Conservation (phyloP, 2,888 invertebrate species). For the Rhamphomyia laevipes region DNA sequence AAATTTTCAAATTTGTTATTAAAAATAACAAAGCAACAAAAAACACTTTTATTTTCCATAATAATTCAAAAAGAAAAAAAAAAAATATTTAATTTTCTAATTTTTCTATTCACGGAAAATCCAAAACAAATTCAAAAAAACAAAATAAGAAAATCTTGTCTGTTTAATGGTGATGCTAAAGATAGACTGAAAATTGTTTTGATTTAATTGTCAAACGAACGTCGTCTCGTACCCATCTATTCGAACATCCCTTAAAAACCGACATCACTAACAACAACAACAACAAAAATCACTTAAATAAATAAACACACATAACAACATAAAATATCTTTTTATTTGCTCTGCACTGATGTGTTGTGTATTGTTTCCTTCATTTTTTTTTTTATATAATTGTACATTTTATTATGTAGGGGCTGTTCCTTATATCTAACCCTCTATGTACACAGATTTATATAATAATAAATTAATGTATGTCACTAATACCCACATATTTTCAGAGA, state of each 20-base stretch:
- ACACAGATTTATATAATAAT: too few species aligned
- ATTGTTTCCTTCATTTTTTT: not conserved
- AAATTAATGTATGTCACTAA: too few species aligned
- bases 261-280: not conserved
- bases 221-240: not conserved
- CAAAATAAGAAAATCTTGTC: slow-evolving; percentile 4
- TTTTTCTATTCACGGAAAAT: too few species aligned
- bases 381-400: not conserved
- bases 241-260: not conserved
- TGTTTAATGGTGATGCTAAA: slow-evolving; percentile 7
- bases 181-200: slow-evolving; percentile 9
- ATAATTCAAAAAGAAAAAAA: too few species aligned
- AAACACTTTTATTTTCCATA: too few species aligned
- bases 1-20: too few species aligned
- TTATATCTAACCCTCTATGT: not conserved
- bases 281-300: too few species aligned
- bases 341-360: not conserved
- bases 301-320: too few species aligned
- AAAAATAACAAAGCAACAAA: too few species aligned
- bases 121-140: not conserved
- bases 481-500: too few species aligned
- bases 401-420: not conserved
- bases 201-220: slow-evolving; percentile 1
- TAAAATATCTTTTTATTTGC: too few species aligned
- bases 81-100: too few species aligned